Conservation (phyloP, 2,888 invertebrate genomes). For the Taenaris catops region DNA sequence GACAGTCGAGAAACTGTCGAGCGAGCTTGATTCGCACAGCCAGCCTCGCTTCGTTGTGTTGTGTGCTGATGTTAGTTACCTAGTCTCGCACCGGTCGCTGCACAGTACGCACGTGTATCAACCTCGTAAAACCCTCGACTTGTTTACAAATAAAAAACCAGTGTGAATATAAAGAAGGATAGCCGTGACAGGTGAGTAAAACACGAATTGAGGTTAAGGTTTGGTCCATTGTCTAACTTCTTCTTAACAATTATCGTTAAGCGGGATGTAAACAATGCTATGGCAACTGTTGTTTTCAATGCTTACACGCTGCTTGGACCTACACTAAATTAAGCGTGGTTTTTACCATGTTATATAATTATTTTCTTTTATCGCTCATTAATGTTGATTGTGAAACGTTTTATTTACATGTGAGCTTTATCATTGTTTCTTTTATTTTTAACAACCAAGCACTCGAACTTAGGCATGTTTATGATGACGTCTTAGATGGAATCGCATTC, state of each 20-base stretch:
- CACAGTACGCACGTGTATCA: slow-evolving; percentile 42
- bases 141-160: slow-evolving; percentile 65
- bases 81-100: slow-evolving; percentile 54
- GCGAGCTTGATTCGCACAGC: slow-evolving; percentile 57
- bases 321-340: too few relatives aligned
- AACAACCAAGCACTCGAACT: too few relatives aligned
- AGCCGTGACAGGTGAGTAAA: slow-evolving; percentile 60
- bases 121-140: slow-evolving; percentile 31
- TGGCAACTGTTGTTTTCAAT: slow-evolving; percentile 45
- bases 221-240: slow-evolving; percentile 31
- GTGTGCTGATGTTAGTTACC: slow-evolving; percentile 18
- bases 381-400: too few relatives aligned
- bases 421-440: too few relatives aligned
- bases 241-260: too few relatives aligned
- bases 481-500: too few relatives aligned
- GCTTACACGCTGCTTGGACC: too few relatives aligned
- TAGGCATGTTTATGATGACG: too few relatives aligned
- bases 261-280: slow-evolving; percentile 43
- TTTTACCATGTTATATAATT: too few relatives aligned
- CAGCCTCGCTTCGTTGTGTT: slow-evolving; percentile 25
- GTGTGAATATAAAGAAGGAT: slow-evolving; percentile 54
- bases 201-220: slow-evolving; percentile 51
- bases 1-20: slow-evolving; percentile 31
- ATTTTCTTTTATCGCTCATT: too few relatives aligned
- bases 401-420: too few relatives aligned